Evolutionary conservation across 37 sponge, comb jelly and placozoan species (phyloP), one percentile per base, ranked within the genome.

Genomic region (Ianthella basta): DNA sequence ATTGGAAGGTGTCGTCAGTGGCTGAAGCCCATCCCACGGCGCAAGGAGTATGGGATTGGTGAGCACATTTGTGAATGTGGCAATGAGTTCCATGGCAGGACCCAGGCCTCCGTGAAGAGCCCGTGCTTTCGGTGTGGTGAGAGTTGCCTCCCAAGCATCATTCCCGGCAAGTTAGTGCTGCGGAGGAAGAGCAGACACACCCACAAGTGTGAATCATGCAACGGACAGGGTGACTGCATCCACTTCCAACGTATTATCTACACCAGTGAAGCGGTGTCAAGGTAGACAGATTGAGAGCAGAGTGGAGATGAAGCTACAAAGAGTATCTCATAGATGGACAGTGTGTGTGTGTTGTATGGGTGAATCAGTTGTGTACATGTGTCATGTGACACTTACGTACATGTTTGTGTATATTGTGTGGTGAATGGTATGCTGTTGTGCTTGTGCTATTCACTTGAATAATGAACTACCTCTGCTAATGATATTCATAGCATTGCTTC

Each of bases 41-140:
- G 34, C 29, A 81, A 81, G 68, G 87, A 87, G 73, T 87, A 55
- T 80, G 87, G 87, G 20, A 30, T 80, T 59, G 87, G 87, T 56
- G 21, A 57, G 15, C 80, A 72, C 73, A 54, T 40, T 6, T 87
- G 87, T 75, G 15, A 40, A 10, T 75, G 78, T 75, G 78, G 78
- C 24, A 18, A 75, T 2, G 3, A 1, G 25, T 75, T 75, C 54
- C 15, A 40, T 53, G 53, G 78, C 20, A 10, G 78, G 53, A 75
- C 78, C 78, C 21, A 24, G 20, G 44, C 44, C 39, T 4, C 20
- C 39, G 54, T 50, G 21, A 75, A 12, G 53, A 75, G 78, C 78
- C 44, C 23, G 13, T 75, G 78, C 54, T 75, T 40, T 14, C 16
- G 40, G 6, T 75, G 78, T 75, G 37, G 37, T 2, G 16, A 24